phyloP scores from a whole-genome alignment of 2,797 vertebrate species.

The Gouania willdenowi region DNA sequence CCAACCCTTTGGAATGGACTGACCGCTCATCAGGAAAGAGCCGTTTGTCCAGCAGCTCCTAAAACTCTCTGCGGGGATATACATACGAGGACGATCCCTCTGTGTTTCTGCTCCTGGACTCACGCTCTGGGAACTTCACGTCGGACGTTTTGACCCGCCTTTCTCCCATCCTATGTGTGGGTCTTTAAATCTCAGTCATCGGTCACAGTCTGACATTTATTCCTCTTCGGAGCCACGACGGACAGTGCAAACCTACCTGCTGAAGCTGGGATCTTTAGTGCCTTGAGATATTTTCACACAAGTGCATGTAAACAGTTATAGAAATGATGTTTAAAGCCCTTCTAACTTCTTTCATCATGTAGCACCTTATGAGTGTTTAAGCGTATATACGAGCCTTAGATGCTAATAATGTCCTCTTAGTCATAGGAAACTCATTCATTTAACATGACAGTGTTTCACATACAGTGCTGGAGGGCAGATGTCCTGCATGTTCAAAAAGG shows the following conservation, averaged over 20 bases:
- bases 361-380: no score
- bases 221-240: conserved; percentile 1
- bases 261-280: conserved; percentile 22
- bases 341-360: no score
- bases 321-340: no score
- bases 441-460: no score
- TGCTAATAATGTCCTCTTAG: no score
- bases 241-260: conserved; percentile 1
- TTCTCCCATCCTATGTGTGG: conserved; percentile 19
- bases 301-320: no score
- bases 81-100: conserved; percentile 5
- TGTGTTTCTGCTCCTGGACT: conserved; percentile 20
- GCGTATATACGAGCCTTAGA: no score
- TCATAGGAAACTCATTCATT: no score
- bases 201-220: conserved; percentile 16
- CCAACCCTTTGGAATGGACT: conserved; percentile 57
- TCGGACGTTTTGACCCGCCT: conserved; percentile 35
- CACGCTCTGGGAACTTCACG: conserved; percentile 19
- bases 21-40: conserved; percentile 58
- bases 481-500: no score
- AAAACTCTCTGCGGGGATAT: conserved; percentile 27
- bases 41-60: conserved; percentile 48
- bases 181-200: conserved; percentile 36
- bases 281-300: conserved; percentile 35
- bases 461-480: no score